phyloP scores from a whole-genome alignment of 2,113 vertebrate genomes.

The Puffinus mauretanicus region DNA sequence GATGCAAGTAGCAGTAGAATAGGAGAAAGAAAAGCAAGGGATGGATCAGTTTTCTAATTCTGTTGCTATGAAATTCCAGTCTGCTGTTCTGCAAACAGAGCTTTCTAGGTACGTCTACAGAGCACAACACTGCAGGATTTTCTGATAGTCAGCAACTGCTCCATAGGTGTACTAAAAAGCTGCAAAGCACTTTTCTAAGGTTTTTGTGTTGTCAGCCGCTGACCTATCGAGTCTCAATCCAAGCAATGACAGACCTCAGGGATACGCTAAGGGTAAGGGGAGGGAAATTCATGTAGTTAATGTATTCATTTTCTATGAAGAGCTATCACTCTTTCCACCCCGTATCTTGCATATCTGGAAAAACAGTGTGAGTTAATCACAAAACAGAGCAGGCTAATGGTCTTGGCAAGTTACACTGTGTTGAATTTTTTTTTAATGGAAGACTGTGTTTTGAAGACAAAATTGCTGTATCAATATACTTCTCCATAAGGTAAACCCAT shows the following conservation, averaged over 20 bases:
- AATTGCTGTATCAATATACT: neutral
- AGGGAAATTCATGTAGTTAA: neutral
- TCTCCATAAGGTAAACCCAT: neutral
- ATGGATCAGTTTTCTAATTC: neutral
- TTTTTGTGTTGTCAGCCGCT: neutral
- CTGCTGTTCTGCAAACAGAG: neutral
- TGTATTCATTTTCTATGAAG: neutral
- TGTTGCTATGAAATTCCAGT: neutral
- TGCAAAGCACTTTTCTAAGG: neutral
- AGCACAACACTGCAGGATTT: neutral
- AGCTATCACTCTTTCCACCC: neutral
- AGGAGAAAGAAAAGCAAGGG: neutral
- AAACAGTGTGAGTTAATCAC: neutral
- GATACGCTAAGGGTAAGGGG: neutral
- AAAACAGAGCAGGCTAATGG: conserved; percentile 60
- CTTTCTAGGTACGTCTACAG: neutral
- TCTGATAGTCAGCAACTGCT: neutral
- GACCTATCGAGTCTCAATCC: neutral
- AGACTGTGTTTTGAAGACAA: conserved; percentile 47
- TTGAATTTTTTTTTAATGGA: conserved; percentile 68
- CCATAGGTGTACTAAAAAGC: neutral
- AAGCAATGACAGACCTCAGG: neutral
- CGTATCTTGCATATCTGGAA: neutral
- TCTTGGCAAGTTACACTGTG: conserved; percentile 71
- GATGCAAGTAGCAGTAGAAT: neutral